These are phyloP conservation scores for Theonella swinhoei DNA, from an alignment of 37 sponge, comb jelly and placozoan genomes.

Conservation along the genomic window DNA sequence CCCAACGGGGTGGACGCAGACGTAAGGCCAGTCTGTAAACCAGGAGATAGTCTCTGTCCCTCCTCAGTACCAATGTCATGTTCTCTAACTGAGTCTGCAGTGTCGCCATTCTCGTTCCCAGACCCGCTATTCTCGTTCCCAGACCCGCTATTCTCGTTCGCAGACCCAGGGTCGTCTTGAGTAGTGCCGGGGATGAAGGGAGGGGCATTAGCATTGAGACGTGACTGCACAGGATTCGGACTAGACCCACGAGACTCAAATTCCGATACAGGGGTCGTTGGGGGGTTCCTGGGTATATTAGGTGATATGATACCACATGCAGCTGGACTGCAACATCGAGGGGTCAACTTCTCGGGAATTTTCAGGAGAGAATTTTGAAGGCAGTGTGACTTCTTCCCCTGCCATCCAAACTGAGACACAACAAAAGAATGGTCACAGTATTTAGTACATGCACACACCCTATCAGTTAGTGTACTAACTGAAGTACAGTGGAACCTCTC, in stretches of 20 bases:
- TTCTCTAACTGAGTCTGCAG: neutral
- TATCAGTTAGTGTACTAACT: neutral
- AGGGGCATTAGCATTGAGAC: slow-evolving; percentile 43
- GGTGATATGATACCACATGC: slow-evolving; percentile 30
- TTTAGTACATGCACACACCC: neutral
- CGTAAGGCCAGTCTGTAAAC: neutral
- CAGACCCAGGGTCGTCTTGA: neutral
- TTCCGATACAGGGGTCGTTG: slow-evolving; percentile 30
- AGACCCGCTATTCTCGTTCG: no score
- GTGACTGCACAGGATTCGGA: neutral
- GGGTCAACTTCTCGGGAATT: neutral
- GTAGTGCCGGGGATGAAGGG: slow-evolving; percentile 40
- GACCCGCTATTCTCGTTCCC: no score
- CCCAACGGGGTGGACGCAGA: neutral
- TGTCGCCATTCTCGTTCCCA: no score
- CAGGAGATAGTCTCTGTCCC: neutral
- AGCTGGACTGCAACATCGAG: neutral
- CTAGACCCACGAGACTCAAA: neutral
- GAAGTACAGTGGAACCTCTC: no score
- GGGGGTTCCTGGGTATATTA: slow-evolving; percentile 43
- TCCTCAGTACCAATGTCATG: neutral
- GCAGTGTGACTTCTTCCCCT: neutral
- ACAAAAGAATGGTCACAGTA: neutral
- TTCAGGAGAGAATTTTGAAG: neutral
- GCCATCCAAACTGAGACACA: slow-evolving; percentile 18